phyloP scores from a whole-genome alignment of 1,140 invertebrate genomes.

The Steinernema khuongi region DNA sequence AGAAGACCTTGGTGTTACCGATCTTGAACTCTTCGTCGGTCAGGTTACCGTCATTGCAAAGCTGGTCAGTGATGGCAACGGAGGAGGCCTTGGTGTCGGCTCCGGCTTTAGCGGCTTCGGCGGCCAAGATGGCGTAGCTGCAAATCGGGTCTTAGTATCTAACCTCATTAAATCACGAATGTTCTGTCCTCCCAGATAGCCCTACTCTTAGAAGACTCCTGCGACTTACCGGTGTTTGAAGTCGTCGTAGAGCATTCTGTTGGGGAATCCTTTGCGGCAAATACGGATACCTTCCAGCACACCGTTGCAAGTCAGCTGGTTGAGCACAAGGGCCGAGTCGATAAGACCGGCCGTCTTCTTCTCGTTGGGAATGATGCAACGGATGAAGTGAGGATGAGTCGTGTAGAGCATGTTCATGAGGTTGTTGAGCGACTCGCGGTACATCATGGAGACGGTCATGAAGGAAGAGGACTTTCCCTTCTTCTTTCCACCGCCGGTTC shows the following conservation, averaged over 20 bases:
- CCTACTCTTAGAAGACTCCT: no score
- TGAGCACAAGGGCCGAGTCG: slow-evolving; percentile 95
- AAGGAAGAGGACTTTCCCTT: slow-evolving; percentile 59
- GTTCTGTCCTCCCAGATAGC: no score
- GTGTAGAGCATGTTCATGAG: slow-evolving; percentile 55
- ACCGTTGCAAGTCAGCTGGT: slow-evolving; percentile 99
- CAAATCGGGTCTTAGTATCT: slow-evolving; percentile 21
- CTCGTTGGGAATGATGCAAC: slow-evolving; percentile 99
- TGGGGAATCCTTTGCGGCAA: slow-evolving; percentile 99
- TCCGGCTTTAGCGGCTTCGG: slow-evolving; percentile 48
- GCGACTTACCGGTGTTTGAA: slow-evolving; percentile 84
- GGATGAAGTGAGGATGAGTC: slow-evolving; percentile 96
- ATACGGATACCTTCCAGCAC: slow-evolving; percentile 99
- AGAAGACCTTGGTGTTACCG: slow-evolving; percentile 98
- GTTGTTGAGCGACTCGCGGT: slow-evolving; percentile 58
- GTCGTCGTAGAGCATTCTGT: slow-evolving; percentile 91
- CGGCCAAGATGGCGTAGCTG: slow-evolving; percentile 61
- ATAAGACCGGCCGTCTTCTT: slow-evolving; percentile 88
- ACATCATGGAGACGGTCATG: slow-evolving; percentile 59
- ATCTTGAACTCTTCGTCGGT: slow-evolving; percentile 76
- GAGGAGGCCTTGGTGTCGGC: slow-evolving; percentile 52
- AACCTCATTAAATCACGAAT: no score
- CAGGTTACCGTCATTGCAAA: slow-evolving; percentile 72
- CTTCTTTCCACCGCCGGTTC: slow-evolving; percentile 50
- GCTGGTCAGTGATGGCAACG: slow-evolving; percentile 70